phyloP scores from a whole-genome alignment of 2,888 invertebrate species.

The Corbicula japonica region DNA sequence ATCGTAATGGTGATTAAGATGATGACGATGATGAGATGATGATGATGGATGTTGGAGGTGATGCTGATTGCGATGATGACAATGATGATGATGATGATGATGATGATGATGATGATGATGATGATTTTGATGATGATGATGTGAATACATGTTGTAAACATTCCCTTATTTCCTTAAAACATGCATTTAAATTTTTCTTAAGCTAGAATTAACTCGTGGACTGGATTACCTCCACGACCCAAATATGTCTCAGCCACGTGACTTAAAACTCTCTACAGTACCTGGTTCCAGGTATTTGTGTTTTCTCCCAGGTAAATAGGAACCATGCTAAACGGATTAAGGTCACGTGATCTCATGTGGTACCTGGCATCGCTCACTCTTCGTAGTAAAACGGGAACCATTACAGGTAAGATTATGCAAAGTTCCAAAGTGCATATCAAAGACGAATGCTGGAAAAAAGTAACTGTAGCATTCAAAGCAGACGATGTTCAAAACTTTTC shows the following conservation, averaged over 20 bases:
- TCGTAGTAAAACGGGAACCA: constrained; percentile 26
- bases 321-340: not conserved
- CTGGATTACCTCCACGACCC: constrained; percentile 44
- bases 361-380: constrained; percentile 3
- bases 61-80: not conserved
- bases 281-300: not conserved
- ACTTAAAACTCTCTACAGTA: not conserved
- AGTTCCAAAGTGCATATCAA: constrained; percentile 7
- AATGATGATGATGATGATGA: not conserved
- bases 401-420: constrained; percentile 42
- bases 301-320: not conserved
- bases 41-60: not conserved
- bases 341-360: constrained; percentile 12
- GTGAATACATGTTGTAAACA: no score
- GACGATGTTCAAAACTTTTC: no score
- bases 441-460: no score
- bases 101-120: no score
- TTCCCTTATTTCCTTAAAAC: no score
- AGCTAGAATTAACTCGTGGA: no score
- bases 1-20: not conserved
- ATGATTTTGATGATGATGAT: no score
- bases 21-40: not conserved
- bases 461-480: no score
- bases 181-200: no score
- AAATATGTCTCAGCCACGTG: constrained; percentile 52